Conservation (phyloP, 2,888 invertebrate genomes). For the Lacanobia oleracea region DNA sequence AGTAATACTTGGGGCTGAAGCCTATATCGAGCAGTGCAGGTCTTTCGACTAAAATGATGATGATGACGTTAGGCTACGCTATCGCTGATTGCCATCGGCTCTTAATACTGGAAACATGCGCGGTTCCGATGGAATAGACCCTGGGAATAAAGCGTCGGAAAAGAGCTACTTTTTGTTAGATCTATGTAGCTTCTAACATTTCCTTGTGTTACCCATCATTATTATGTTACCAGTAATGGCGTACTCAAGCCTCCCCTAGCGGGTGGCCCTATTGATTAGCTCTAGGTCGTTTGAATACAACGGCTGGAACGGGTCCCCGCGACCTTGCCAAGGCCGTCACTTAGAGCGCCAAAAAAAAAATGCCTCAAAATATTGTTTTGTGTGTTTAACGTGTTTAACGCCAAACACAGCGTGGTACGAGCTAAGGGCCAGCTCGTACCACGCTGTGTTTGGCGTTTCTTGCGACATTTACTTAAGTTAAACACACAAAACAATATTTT, state of each 20-base stretch:
- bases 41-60: too few relatives aligned
- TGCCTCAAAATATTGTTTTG: too few relatives aligned
- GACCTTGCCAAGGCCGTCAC: slow-evolving; percentile 16
- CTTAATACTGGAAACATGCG: neutral
- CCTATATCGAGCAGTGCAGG: too few relatives aligned
- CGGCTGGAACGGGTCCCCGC: slow-evolving; percentile 1
- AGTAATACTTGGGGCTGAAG: too few relatives aligned
- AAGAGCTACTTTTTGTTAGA: neutral
- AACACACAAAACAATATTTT: neutral
- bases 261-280: slow-evolving; percentile 22
- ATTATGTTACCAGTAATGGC: slow-evolving; percentile 14
- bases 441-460: slow-evolving; percentile 26
- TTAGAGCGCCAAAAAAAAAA: slow-evolving; percentile 1
- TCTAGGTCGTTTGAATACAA: slow-evolving; percentile 19
- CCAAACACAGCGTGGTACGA: slow-evolving; percentile 26
- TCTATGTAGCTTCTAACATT: neutral
- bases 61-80: too few relatives aligned
- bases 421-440: too few relatives aligned
- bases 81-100: neutral
- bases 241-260: neutral
- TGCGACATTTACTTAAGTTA: neutral
- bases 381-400: neutral
- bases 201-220: neutral
- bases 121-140: neutral
- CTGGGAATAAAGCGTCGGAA: neutral